phyloP scores from a whole-genome alignment of 2,888 invertebrate species.

The Euspilapteryx auroguttella region DNA sequence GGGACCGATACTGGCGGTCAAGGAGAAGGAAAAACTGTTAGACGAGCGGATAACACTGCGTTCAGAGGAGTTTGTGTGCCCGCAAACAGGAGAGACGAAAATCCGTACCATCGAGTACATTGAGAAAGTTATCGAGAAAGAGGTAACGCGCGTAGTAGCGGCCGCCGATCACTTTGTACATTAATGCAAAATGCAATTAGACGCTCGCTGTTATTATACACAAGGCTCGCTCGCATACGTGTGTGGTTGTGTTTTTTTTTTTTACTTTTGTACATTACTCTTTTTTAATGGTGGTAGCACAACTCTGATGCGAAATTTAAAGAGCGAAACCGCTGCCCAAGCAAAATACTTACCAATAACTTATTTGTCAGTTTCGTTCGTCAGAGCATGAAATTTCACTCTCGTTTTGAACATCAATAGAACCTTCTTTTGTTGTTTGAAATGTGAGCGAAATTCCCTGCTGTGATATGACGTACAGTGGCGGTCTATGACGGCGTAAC shows the following conservation, averaged over 20 bases:
- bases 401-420: no score
- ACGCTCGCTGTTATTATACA: slow-evolving; percentile 5
- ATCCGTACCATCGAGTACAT: slow-evolving; percentile 92
- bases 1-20: slow-evolving; percentile 79
- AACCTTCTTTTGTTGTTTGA: no score
- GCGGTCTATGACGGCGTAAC: no score
- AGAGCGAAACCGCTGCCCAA: no score
- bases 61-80: slow-evolving; percentile 88
- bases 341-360: no score
- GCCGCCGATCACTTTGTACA: slow-evolving; percentile 36
- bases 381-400: no score
- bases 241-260: slow-evolving; percentile 23
- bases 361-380: no score
- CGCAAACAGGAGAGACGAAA: slow-evolving; percentile 81
- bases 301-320: no score
- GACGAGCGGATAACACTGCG: slow-evolving; percentile 86
- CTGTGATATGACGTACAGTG: no score
- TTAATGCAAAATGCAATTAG: slow-evolving; percentile 34
- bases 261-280: no score
- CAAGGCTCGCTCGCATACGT: slow-evolving; percentile 22
- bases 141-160: slow-evolving; percentile 83
- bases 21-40: slow-evolving; percentile 88
- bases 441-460: no score
- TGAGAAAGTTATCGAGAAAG: slow-evolving; percentile 94
- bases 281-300: no score